Percentiles rank a stretch among this genome's conserved stretches.
phyloP scores from a whole-genome alignment of 2,113 vertebrate species.

The Cariama cristata region DNA sequence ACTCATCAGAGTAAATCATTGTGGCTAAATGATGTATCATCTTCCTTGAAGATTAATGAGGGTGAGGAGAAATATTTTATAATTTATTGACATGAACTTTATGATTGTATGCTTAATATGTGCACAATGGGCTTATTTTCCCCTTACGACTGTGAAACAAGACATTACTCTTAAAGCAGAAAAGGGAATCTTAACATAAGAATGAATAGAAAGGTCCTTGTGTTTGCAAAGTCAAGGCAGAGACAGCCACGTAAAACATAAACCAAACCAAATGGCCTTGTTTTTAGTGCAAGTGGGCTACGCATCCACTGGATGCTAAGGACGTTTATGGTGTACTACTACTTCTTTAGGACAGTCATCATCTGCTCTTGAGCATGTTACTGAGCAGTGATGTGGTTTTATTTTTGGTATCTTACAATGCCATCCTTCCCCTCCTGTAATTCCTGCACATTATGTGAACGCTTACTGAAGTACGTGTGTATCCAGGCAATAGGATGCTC shows the following conservation, averaged over 20 bases:
- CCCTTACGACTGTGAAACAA: neutral
- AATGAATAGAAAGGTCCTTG: neutral
- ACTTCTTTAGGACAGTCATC: neutral
- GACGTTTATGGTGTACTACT: neutral
- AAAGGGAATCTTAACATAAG: neutral
- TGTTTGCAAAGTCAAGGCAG: neutral
- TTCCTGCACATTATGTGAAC: neutral
- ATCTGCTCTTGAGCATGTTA: neutral
- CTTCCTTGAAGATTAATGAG: neutral
- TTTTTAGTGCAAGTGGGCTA: neutral
- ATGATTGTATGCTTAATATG: neutral
- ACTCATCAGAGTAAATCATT: neutral
- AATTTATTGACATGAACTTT: neutral
- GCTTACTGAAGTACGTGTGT: neutral
- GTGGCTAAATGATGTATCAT: neutral
- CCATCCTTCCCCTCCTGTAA: neutral
- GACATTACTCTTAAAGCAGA: neutral
- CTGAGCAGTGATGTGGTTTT: neutral
- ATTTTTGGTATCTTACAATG: neutral
- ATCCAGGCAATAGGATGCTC: neutral
- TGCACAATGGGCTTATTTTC: neutral
- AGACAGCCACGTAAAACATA: neutral
- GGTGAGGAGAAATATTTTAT: neutral
- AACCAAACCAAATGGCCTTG: neutral
- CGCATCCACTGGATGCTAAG: neutral